Base-by-base conservation (phyloP, 64 coral and sea anemone species). In the Stichodactyla mertensii region DNA sequence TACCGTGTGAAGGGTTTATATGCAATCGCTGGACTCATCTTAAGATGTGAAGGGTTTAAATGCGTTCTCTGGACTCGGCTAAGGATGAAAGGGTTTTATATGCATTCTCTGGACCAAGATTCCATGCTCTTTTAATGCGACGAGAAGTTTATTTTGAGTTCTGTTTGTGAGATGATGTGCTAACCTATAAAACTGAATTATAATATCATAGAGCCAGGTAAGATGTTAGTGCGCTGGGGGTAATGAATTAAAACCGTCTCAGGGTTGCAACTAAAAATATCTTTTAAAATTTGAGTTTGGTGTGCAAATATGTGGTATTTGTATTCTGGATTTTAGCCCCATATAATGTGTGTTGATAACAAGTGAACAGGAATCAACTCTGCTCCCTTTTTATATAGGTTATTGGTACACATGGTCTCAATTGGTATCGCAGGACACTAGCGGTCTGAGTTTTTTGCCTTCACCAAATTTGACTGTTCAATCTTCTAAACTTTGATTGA, bases 31-130 rank as follows among this genome's bases (percentile, higher is more conserved):
- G 69, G 69, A n/a, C 69, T 74, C 69, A 23, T n/a, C 22, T 74
- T 74, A 81, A 52, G 78, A 81, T 55, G 78, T 55, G 78, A 81
- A 79, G 78, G 78, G 31, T 53, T 81, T 55, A 53, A 81, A 81
- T 53, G 36, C 78, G n/a, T 52, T 81, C 78, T 81, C 78, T 81
- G 78, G 78, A 14, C 53, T 52, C 78, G 36, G 51, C 36, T 52
- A 81, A 81, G 78, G 78, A 55, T 81, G 36, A 81, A 81, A 81
- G 16, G 78, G 78, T 14, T 71, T 71, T 71, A 71, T 16, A 71
- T 71, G 56, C 56, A 15, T 58, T 58, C 56, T 58, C 56, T 58
- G 67, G 67, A 71, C 24, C 67, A 71, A 71, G 67, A 5, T 20
- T 81, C 51, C 53, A 55, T 81, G 78, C 78, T 81, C 78, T n/a